Percentiles rank a stretch among this genome's conserved stretches.
These are phyloP conservation scores for Lepilemur septentrionalis DNA, from an alignment of 2,797 vertebrate species.

Conservation along the genomic window DNA sequence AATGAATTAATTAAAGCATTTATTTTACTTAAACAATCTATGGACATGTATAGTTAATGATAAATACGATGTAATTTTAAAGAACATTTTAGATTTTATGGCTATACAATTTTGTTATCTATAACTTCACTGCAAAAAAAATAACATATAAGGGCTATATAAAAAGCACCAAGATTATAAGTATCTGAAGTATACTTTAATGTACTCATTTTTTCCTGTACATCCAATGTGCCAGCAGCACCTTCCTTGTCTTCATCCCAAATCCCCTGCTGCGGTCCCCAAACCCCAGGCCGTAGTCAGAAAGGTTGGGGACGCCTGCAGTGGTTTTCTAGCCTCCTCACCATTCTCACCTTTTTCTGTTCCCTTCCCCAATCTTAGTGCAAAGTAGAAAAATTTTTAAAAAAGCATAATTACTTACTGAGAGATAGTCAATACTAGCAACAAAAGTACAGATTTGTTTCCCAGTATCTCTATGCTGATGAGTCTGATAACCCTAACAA, in stretches of 20 bases:
- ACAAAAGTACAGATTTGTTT: neutral
- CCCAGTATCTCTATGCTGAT: neutral
- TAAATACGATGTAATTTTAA: neutral
- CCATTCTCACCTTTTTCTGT: neutral
- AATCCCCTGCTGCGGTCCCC: neutral
- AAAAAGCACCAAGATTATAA: neutral
- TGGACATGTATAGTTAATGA: neutral
- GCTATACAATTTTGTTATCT: neutral
- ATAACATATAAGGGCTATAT: neutral
- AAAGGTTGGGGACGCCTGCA: neutral
- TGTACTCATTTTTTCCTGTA: neutral
- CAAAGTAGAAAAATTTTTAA: neutral
- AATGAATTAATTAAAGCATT: neutral
- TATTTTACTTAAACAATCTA: neutral
- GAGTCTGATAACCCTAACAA: neutral
- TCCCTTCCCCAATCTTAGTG: neutral
- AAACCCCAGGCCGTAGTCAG: too few species aligned
- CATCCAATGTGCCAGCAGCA: neutral
- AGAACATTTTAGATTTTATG: constrained; percentile 30
- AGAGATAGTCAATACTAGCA: neutral
- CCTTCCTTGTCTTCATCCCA: neutral
- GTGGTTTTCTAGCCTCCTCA: neutral
- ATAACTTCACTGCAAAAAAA: neutral
- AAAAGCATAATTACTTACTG: neutral
- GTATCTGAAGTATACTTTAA: neutral